phyloP scores from a whole-genome alignment of 2,113 vertebrate genomes.

The Sula dactylatra region DNA sequence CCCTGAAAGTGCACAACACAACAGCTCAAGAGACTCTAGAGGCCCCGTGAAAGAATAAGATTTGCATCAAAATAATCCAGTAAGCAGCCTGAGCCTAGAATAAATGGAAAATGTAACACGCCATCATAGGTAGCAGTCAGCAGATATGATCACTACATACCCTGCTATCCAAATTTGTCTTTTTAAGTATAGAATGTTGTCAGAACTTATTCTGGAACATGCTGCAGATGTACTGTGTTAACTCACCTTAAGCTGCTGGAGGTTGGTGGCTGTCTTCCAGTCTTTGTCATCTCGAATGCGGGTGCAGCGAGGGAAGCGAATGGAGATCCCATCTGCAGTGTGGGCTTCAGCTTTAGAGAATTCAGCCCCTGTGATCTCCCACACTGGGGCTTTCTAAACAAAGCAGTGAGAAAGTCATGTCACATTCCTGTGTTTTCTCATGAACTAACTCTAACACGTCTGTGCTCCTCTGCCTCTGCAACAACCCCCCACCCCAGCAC shows the following conservation, averaged over 20 bases:
- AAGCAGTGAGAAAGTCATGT: background rate
- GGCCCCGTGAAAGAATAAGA: background rate
- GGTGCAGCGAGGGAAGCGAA: constrained; percentile 96
- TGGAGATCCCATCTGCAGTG: constrained; percentile 96
- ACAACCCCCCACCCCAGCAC: background rate
- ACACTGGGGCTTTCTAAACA: constrained; percentile 87
- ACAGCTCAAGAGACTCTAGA: background rate
- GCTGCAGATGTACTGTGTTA: background rate
- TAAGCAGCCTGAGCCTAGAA: background rate
- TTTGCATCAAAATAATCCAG: background rate
- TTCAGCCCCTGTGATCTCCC: constrained; percentile 98
- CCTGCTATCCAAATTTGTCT: fast-evolving
- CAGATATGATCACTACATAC: fast-evolving
- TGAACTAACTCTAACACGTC: fast-evolving
- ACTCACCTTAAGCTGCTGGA: constrained; percentile 88
- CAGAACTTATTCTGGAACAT: fast-evolving
- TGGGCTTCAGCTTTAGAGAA: constrained; percentile 96
- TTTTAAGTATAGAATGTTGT: fast-evolving
- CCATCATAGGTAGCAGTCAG: background rate
- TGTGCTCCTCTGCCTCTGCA: background rate
- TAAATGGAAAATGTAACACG: fast-evolving
- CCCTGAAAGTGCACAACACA: background rate
- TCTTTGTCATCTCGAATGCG: constrained; percentile 95
- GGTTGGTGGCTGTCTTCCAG: constrained; percentile 91
- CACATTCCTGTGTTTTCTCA: background rate